Percentiles rank a stretch among this genome's conserved stretches.
Conservation (phyloP, 2,797 vertebrate species). For the Gorsachius magnificus region DNA sequence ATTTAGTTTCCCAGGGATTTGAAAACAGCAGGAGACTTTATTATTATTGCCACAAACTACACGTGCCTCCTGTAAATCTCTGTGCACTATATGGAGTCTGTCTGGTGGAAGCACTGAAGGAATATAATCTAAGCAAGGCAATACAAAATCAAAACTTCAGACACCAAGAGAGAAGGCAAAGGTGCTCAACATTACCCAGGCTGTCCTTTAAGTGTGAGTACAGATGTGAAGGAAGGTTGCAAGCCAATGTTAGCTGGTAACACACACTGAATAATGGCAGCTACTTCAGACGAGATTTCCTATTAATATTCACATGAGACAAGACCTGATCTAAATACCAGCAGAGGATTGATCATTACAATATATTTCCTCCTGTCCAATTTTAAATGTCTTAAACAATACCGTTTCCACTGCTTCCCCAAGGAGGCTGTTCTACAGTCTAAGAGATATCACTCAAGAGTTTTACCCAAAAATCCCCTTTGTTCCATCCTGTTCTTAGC, state of each 20-base stretch:
- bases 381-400: conserved; percentile 29
- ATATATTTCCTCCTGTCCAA: conserved; percentile 17
- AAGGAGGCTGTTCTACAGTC: neutral
- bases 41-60: conserved; percentile 34
- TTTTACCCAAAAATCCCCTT: neutral
- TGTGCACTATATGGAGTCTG: neutral
- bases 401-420: neutral
- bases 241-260: neutral
- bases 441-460: neutral
- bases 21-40: conserved; percentile 50
- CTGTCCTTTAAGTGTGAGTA: conserved; percentile 7
- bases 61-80: conserved; percentile 51
- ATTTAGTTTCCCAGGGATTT: conserved; percentile 50
- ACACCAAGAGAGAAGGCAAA: conserved; percentile 10
- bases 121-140: conserved; percentile 30
- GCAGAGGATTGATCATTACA: conserved; percentile 39
- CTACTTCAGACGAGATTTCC: conserved; percentile 14
- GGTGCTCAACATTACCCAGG: conserved; percentile 8
- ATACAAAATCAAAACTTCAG: conserved; percentile 8
- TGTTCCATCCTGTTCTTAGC: neutral
- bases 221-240: neutral
- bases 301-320: conserved; percentile 45
- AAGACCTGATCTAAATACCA: conserved; percentile 48
- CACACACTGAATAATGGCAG: neutral
- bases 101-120: conserved; percentile 3